Conservation (phyloP, 2,113 vertebrate genomes). For the Ctenodactylus gundi region DNA sequence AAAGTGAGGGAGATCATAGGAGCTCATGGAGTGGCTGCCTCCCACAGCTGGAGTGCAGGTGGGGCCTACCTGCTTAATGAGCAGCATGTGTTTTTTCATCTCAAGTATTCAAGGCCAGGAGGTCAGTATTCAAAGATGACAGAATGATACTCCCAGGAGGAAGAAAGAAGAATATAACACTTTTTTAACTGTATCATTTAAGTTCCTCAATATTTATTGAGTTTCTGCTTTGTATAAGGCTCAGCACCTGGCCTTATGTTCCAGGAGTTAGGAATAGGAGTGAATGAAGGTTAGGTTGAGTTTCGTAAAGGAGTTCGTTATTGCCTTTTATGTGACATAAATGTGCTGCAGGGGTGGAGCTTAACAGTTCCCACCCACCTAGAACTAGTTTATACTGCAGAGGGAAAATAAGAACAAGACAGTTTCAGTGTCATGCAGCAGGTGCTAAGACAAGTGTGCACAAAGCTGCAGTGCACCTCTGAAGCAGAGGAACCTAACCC, state of each 20-base stretch:
- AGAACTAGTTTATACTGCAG: neutral
- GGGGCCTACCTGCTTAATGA: too few species aligned
- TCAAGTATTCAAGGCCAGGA: too few species aligned
- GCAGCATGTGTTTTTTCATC: too few species aligned
- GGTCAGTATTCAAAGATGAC: constrained; percentile 68
- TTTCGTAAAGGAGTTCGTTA: neutral
- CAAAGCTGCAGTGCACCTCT: neutral
- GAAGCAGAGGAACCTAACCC: neutral
- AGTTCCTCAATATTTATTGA: neutral
- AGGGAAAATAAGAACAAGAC: neutral
- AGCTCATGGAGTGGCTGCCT: too few species aligned
- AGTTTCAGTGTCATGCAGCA: neutral
- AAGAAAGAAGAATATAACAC: neutral
- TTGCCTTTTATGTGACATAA: neutral
- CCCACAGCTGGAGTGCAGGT: too few species aligned
- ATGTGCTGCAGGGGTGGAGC: neutral
- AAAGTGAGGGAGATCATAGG: too few species aligned
- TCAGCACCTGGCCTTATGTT: neutral
- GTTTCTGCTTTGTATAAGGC: neutral
- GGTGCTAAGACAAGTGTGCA: neutral
- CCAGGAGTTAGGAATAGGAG: neutral
- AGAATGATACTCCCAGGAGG: constrained; percentile 16
- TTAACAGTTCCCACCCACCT: neutral
- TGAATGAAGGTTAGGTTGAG: neutral
- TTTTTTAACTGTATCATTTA: constrained; percentile 1